Evolutionary conservation across 2,888 invertebrate species (phyloP).

Genomic region (Trissoscelio sp.): DNA sequence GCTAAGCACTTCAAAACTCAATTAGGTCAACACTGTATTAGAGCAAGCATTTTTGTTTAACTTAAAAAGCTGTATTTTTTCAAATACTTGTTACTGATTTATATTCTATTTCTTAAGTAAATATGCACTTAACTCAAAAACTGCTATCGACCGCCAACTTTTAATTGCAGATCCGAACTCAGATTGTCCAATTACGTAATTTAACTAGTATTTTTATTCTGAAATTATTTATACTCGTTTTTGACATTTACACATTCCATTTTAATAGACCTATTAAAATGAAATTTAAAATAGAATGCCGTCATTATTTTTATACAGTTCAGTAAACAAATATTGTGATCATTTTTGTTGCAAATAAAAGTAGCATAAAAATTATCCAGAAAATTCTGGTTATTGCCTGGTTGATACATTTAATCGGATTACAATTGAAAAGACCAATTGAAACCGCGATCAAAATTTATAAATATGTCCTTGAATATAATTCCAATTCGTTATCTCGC

Average conservation of each 20-base stretch:
- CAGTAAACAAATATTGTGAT: no score
- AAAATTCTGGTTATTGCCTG: no score
- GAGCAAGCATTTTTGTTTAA: background rate
- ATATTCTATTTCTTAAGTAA: background rate
- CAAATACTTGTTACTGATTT: background rate
- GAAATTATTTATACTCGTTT: no score
- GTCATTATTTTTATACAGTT: no score
- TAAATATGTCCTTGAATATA: slow-evolving; percentile 7
- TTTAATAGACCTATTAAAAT: no score
- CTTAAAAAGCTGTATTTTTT: background rate
- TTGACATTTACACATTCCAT: no score
- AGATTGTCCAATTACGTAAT: background rate
- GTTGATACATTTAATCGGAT: background rate
- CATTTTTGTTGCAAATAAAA: no score
- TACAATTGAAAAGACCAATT: background rate
- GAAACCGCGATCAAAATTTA: slow-evolving; percentile 5
- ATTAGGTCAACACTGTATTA: background rate
- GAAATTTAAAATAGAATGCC: no score
- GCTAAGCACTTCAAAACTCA: no score
- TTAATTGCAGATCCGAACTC: slow-evolving; percentile 5
- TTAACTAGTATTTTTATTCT: no score
- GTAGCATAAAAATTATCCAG: no score
- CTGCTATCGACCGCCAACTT: slow-evolving; percentile 2
- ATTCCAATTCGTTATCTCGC: slow-evolving; percentile 21
- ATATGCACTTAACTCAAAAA: background rate